Evolutionary conservation across 2,888 invertebrate genomes (phyloP), one percentile per base, ranked within the genome.

Genomic region (Drosophila eohydei): DNA sequence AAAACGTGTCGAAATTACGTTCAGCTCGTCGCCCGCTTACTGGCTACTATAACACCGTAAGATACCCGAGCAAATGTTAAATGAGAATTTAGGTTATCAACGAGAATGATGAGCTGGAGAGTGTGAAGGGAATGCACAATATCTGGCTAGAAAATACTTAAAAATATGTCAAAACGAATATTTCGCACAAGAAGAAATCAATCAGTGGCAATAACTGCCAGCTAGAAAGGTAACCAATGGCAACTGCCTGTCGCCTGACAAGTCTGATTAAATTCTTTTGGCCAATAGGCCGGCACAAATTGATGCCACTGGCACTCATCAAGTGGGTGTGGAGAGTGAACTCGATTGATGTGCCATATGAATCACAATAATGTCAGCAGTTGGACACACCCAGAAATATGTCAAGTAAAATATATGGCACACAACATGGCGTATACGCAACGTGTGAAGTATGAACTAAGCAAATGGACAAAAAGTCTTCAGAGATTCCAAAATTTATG

Each of bases 301-400:
- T 66, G 57, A 60, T 60, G 66, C 36, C 59, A 46, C 43, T 41
- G 58, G 54, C 46, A 55, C 41, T 48, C 65, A 43, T 58, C 34
- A 54, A 78, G 74, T 51, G 52, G 32, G 40, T 38, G 52, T 11
- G 44, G 21, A 21, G 21, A 21, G 21, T 21, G 21, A 21, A 21
- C 14, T 46, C 73, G 71, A 82, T 84, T 73, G 80, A 82, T 81
- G 82, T 61, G 69, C 64, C 73, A 43, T 41, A 71, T 78, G 75
- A 79, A 70, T 73, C 77, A 57, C 59, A 62, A 41, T 50, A 21
- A 30, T 28, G 48, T 30, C 69, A 52, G 43, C 52, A 57, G 66
- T 50, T 32, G 34, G 34, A 50, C 21, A 34, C 6, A 12, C 11
- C 48, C 59, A 46, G 54, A 30, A 60, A 52, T 30, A 51, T 54